Evolutionary conservation across 2,797 vertebrate genomes (phyloP), one percentile per base, ranked within the genome.

Genomic region (Varecia variegata): DNA sequence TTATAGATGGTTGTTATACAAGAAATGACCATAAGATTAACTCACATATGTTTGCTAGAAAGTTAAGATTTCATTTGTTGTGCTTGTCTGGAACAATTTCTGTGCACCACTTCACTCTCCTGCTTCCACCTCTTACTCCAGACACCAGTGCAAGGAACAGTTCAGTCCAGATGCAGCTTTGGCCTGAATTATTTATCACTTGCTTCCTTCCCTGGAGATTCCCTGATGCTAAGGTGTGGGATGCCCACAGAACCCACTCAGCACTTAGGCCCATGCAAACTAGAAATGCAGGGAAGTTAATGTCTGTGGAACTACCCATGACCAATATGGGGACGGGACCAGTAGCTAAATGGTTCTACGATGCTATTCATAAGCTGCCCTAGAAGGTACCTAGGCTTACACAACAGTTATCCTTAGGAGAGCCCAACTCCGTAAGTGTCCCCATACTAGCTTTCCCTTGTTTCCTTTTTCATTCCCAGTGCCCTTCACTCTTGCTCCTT

Each of bases 41-140:
- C 27, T 88, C 40, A n/a, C 5, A 58, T 21, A 25, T 9, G 40
- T 93, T 89, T 91, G 25, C 56, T 50, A 45, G 23, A 21, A 88
- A 45, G 56, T 43, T 84, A 80, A 87, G 52, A 84, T 58, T 94
- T 88, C 35, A 90, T 58, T 81, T 88, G 15, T 50, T 95, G 38
- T 30, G 3, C 17, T 86, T 21, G 10, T 15, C 54, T 38, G n/a
- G 30, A 38, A 40, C 60, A 90, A 45, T 20, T 52, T 80, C 60
- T 92, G 12, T 0, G 1, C 20, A 93, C 18, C 23, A 35, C 60
- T 62, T 91, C 62, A 79, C 12, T 65, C 25, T 68, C 27, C 81
- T 32, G 5, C 58, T 92, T 45, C 67, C 25, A 45, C 13, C 38
- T 68, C 56, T 88, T 50, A 93, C 35, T 52, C 45, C 52, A 65